These are phyloP conservation scores for Chelonia mydas DNA, from an alignment of 2,797 vertebrate genomes.

Conservation along the genomic window DNA sequence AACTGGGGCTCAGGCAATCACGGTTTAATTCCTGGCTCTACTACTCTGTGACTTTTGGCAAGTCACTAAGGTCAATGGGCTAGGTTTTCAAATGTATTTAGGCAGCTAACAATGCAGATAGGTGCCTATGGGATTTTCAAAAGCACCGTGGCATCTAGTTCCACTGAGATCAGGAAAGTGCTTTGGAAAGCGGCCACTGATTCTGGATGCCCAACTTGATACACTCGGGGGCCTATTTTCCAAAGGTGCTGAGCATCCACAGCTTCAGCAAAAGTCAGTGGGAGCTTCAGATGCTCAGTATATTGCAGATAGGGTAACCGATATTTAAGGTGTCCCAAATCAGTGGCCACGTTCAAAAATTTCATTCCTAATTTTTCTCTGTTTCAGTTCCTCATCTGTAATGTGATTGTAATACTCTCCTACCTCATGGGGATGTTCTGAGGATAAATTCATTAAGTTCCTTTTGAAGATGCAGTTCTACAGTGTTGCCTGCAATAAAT, in stretches of 20 bases:
- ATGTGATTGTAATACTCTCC: neutral
- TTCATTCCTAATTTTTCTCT: neutral
- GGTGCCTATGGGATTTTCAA: neutral
- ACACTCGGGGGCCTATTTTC: neutral
- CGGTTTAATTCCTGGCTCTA: neutral
- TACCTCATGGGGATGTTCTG: neutral
- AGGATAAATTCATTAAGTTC: neutral
- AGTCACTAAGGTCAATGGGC: neutral
- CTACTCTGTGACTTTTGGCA: neutral
- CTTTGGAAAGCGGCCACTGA: neutral
- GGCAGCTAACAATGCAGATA: neutral
- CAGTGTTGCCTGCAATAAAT: neutral
- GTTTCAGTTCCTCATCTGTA: neutral
- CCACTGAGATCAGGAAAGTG: neutral
- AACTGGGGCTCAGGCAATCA: neutral
- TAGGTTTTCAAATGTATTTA: neutral
- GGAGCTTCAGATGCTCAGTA: neutral
- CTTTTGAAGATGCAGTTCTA: neutral
- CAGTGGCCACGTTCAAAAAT: neutral
- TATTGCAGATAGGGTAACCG: neutral
- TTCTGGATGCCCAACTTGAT: neutral
- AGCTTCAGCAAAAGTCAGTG: neutral
- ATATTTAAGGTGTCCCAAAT: neutral
- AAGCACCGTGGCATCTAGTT: neutral
- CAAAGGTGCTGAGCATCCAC: neutral